phyloP scores from a whole-genome alignment of 1,140 invertebrate species.

The Drosophila ficusphila region DNA sequence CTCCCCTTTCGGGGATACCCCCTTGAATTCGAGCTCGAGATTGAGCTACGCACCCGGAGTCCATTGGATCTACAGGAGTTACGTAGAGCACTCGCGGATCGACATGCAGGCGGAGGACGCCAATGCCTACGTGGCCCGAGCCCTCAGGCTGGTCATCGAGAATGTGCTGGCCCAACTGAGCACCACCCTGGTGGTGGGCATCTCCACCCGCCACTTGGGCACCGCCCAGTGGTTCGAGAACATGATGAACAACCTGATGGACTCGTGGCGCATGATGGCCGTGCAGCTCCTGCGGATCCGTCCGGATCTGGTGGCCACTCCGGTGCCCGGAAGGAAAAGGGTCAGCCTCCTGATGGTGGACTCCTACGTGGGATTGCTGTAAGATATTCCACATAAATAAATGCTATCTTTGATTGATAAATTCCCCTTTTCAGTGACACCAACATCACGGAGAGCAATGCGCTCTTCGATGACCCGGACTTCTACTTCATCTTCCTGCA shows the following conservation, averaged over 20 bases:
- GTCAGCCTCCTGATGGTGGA: conserved; percentile 69
- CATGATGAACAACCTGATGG: conserved; percentile 38
- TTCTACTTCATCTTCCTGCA: conserved; percentile 79
- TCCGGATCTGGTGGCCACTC: background rate
- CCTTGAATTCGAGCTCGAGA: background rate
- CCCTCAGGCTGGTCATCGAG: conserved; percentile 49
- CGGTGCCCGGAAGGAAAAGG: conserved; percentile 53
- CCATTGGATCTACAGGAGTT: conserved; percentile 33
- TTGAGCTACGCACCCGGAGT: background rate
- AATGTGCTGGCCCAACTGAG: conserved; percentile 59
- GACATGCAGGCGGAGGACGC: conserved; percentile 58
- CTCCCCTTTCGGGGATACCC: too few relatives aligned
- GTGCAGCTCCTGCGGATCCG: conserved; percentile 48
- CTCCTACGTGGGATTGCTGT: conserved; percentile 57
- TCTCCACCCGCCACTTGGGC: background rate
- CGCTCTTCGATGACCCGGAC: conserved; percentile 54
- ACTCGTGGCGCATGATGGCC: conserved; percentile 37
- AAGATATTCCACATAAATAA: background rate
- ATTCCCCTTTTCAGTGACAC: conserved; percentile 24
- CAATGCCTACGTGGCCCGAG: conserved; percentile 45
- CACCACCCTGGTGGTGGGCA: conserved; percentile 51
- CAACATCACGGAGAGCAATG: conserved; percentile 42
- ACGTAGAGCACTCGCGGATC: conserved; percentile 43
- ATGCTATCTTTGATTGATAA: background rate
- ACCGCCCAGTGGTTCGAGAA: conserved; percentile 55